phyloP scores from a whole-genome alignment of 2,888 invertebrate genomes.

The Bimastos eiseni region DNA sequence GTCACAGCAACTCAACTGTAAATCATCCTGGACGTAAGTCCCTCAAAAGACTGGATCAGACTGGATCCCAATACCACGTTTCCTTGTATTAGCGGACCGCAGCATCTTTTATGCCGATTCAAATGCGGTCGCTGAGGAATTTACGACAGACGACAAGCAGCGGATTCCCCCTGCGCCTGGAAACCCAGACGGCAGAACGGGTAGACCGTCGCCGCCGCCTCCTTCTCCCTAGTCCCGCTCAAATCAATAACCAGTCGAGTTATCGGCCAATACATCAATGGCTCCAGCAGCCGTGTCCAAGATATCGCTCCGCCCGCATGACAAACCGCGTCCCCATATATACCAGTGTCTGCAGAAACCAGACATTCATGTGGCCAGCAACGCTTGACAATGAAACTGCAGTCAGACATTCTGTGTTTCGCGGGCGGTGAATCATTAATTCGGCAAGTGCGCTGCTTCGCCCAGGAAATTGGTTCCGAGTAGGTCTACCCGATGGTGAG shows the following conservation, averaged over 20 bases:
- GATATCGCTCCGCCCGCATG: neutral
- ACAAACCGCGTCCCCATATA: neutral
- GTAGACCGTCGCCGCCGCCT: neutral
- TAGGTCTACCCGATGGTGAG: too few species aligned
- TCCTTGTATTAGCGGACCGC: neutral
- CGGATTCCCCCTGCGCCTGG: too few species aligned
- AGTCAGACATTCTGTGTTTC: too few species aligned
- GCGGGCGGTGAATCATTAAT: too few species aligned
- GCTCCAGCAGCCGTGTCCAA: neutral
- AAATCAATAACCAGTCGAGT: neutral
- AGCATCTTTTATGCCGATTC: neutral
- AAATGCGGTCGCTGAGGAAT: neutral
- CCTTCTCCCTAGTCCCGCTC: neutral
- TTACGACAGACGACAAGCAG: neutral
- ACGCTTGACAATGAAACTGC: too few species aligned
- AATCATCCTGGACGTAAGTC: neutral
- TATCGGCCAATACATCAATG: conserved; percentile 13
- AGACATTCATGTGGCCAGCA: too few species aligned
- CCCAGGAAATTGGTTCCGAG: too few species aligned
- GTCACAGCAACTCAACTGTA: neutral
- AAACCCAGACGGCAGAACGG: too few species aligned
- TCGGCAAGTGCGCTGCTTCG: too few species aligned
- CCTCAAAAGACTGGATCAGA: neutral
- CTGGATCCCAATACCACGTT: neutral
- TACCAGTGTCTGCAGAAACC: too few species aligned